A percentile compares a stretch with the other conserved stretches of the same genome.
These are phyloP conservation scores for Microcebus griseorufus DNA, from an alignment of 2,113 vertebrate species.

Conservation along the genomic window DNA sequence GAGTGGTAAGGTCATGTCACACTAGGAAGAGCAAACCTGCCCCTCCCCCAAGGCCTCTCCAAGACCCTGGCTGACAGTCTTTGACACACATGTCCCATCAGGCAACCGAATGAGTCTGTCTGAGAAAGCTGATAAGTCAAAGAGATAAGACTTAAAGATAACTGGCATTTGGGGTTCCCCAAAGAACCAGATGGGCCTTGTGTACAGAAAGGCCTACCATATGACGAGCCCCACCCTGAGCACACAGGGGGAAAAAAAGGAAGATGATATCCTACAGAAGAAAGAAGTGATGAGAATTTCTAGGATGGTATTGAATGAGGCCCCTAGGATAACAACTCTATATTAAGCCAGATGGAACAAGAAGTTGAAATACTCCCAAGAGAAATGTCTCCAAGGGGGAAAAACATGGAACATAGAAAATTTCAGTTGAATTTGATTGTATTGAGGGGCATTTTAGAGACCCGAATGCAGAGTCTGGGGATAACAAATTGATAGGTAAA, in stretches of 20 bases:
- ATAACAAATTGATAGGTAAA: background rate
- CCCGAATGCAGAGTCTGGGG: background rate
- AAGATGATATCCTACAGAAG: background rate
- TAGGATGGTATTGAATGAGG: background rate
- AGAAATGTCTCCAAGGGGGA: background rate
- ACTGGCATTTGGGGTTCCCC: background rate
- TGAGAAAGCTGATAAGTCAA: background rate
- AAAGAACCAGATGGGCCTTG: background rate
- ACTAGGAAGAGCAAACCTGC: background rate
- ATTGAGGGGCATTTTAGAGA: background rate
- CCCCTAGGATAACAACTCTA: background rate
- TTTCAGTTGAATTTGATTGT: background rate
- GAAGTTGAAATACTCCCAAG: background rate
- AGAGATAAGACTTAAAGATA: background rate
- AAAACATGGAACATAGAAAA: background rate
- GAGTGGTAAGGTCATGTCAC: background rate
- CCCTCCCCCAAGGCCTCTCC: background rate
- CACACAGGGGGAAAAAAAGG: background rate
- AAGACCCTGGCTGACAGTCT: background rate
- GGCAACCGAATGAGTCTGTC: background rate
- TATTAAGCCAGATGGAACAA: background rate
- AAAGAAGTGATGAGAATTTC: conserved; percentile 2
- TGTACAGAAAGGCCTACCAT: background rate
- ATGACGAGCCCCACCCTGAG: background rate
- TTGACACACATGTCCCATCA: background rate